Conservation (phyloP, 2,113 vertebrate genomes). For the Cercocebus atys region DNA sequence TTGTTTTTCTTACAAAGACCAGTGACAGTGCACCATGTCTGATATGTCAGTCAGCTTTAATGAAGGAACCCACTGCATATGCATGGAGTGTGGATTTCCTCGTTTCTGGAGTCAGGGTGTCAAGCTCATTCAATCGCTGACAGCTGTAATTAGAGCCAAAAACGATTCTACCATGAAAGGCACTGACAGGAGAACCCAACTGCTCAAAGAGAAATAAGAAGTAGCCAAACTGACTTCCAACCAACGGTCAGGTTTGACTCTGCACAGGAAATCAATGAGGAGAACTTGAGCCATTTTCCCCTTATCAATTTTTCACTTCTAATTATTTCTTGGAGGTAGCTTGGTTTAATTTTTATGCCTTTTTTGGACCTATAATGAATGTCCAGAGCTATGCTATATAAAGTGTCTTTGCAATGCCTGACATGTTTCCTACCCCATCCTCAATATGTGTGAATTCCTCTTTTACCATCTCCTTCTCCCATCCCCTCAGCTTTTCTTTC, state of each 20-base stretch:
- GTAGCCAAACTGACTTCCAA: constrained; percentile 49
- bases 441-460: background rate
- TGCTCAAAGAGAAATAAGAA: constrained; percentile 55
- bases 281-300: constrained; percentile 65
- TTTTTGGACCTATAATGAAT: constrained; percentile 39
- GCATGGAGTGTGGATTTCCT: constrained; percentile 3
- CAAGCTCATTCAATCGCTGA: constrained; percentile 63
- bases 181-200: constrained; percentile 29
- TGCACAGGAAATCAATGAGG: constrained; percentile 71
- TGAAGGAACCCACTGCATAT: constrained; percentile 52
- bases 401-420: background rate
- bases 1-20: constrained; percentile 29
- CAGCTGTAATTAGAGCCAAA: constrained; percentile 62
- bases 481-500: background rate
- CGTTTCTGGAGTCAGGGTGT: constrained; percentile 22
- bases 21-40: background rate
- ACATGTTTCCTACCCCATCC: background rate
- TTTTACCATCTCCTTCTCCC: background rate
- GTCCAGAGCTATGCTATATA: background rate
- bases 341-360: constrained; percentile 68
- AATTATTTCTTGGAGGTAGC: constrained; percentile 66
- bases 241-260: constrained; percentile 45
- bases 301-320: constrained; percentile 63
- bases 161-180: background rate
- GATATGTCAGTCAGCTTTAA: constrained; percentile 51